phyloP scores from a whole-genome alignment of 1,140 invertebrate genomes.

The Orchestia grillus region DNA sequence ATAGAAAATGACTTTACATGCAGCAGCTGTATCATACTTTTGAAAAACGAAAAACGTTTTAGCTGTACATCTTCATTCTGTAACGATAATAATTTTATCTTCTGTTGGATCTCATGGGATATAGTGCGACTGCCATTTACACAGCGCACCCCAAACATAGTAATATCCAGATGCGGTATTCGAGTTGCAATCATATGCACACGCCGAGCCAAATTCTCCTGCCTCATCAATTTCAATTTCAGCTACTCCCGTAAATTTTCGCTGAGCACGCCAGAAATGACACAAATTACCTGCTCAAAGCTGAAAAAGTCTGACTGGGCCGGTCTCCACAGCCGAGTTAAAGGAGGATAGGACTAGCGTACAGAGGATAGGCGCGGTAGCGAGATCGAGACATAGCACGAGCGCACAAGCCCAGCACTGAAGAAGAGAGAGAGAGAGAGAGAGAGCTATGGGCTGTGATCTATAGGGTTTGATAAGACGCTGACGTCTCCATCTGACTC shows the following conservation, averaged over 20 bases:
- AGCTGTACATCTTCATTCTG: no score
- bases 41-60: no score
- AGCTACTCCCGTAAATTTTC: background rate
- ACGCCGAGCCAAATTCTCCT: background rate
- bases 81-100: no score
- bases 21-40: no score
- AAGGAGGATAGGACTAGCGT: background rate
- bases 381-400: background rate
- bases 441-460: conserved; percentile 37
- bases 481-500: conserved; percentile 54
- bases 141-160: no score
- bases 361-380: background rate
- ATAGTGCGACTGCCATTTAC: no score
- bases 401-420: background rate
- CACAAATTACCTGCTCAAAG: background rate
- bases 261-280: background rate
- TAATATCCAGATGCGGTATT: no score
- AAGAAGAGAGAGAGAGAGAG: background rate
- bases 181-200: no score
- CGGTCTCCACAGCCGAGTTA: background rate
- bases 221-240: background rate
- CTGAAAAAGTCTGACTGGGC: background rate
- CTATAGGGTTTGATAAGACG: conserved; percentile 50
- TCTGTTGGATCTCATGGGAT: no score
- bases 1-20: no score